Base-by-base conservation (phyloP, 2,797 vertebrate species). In the Macroramphosus scolopax region DNA sequence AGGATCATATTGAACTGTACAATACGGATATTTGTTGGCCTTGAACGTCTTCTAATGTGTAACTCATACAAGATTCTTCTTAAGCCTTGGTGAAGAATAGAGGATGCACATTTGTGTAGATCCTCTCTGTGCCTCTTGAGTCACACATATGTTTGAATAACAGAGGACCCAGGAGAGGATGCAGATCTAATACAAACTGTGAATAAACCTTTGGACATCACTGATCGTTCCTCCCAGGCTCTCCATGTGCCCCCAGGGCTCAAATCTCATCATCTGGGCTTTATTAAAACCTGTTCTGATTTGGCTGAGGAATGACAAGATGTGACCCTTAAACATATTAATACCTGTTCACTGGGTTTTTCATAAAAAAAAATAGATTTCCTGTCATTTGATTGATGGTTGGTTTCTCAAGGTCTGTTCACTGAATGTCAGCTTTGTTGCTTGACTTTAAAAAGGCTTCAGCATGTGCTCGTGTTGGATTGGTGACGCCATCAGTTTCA, bases 281-380 rank as follows among this genome's bases (percentile, higher is more conserved):
- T 52, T 26, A 59, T 66, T 71, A 59, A 58, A 43, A 51, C 2
- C 13, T 22, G 35, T 39, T 29, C 43, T 48, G 15, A 51, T 62
- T 61, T 37, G 22, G 8, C 41, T 63, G 30, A 38, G 13, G 5
- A 67, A 43, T 8, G 7, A 54, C 15, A 28, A 26, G 8, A 35
- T 34, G 33, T 34, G 37, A 29, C 48, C 35, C 54, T 37, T 5
- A 31, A 10, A 57, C 43, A 31, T 41, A 51, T 25, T 36, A 52
- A 55, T 25, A 46, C 10, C 12, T 17, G 1, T 43, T 17, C 25
- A 31, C 1, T 46, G 18, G 20, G 6, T 6, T 22, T n/a, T n/a
- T n/a, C n/a, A 22, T 3, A 22, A 22, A 22, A 22, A 47, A 18
- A 22, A 2, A 55, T 34, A 24, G 22, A 25, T 30, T 36, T 43